Evolutionary conservation across 2,113 vertebrate species (phyloP), one percentile per base, ranked within the genome.

Genomic region (Leiothrix lutea): DNA sequence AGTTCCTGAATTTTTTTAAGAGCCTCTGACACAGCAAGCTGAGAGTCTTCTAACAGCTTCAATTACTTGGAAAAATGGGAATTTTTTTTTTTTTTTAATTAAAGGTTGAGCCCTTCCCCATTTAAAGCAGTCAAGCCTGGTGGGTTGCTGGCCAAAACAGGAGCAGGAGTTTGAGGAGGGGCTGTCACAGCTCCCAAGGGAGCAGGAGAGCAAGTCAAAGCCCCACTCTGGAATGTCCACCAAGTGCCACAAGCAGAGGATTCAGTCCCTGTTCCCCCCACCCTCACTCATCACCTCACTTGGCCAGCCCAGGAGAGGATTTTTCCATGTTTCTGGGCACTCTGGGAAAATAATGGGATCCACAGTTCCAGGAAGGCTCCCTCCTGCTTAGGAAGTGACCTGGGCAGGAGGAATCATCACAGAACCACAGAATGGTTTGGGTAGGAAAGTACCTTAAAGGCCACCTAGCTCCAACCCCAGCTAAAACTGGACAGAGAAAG

Each of bases 331-430:
- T 83, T 86, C 51, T 70, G 60, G 31, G 20, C 23, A 71, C 22
- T 18, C 26, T 5, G 5, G 28, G 38, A 36, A 70, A 64, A 45
- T 11, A n/a, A 0, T n/a, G 31, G 25, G 29, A 28, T 33, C n/a
- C 38, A 50, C 0, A 0, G 53, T 28, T 19, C 18, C 53, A 36
- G 24, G 19, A 53, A 92, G 29, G 25, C 28, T 84, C 19, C 21
- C 4, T 2, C 5, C 42, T 36, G 50, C 80, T 73, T 10, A 9
- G 38, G 53, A 79, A 86, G 47, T 0, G 0, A 50, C n/a, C 57
- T 25, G 45, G 23, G 23, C 62, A 54, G 44, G 8, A 60, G 35
- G 40, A 86, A 58, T 40, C 40, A 47, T 20, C 47, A 60, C 2
- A 69, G 22, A 86, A 19, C 19, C 25, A 50, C 31, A 50, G 36